A percentile compares a stretch with the other conserved stretches of the same genome.
Evolutionary conservation across 2,797 vertebrate genomes (phyloP).

Genomic region (Cichlasoma orientale): DNA sequence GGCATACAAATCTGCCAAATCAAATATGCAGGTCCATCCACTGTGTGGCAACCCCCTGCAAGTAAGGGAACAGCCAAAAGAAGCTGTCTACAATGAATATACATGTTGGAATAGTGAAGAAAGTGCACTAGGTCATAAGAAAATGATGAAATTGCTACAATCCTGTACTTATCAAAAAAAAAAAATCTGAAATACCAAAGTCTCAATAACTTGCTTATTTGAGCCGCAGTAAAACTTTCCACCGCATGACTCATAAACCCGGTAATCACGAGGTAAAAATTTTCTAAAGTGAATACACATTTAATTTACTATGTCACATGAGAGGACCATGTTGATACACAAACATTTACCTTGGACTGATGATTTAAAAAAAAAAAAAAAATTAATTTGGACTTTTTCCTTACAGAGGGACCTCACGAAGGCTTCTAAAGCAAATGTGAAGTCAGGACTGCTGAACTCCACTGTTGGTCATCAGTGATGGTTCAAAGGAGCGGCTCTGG

Average conservation of each 20-base stretch:
- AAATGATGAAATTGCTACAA: not conserved
- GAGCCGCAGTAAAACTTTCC: not conserved
- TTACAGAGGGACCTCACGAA: slow-evolving; percentile 89
- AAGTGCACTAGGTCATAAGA: not conserved
- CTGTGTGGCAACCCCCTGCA: not conserved
- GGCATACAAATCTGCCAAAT: not conserved
- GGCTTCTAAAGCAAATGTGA: slow-evolving; percentile 82
- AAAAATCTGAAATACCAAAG: not conserved
- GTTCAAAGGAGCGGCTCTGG: not conserved
- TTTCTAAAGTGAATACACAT: not conserved
- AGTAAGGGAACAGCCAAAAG: not conserved
- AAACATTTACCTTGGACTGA: not conserved
- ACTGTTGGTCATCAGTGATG: slow-evolving; percentile 79
- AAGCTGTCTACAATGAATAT: not conserved
- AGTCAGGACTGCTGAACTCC: slow-evolving; percentile 87
- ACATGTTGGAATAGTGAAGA: not conserved
- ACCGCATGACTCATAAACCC: not conserved
- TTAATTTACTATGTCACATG: not conserved
- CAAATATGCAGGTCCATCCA: not conserved
- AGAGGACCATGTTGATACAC: not conserved
- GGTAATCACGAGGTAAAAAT: not conserved
- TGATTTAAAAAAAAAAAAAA: not conserved
- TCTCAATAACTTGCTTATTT: not conserved
- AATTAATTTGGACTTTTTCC: not conserved
- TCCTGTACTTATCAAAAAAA: not conserved